Conservation (phyloP, 2,888 invertebrate genomes). For the Caenorhabditis plicata region DNA sequence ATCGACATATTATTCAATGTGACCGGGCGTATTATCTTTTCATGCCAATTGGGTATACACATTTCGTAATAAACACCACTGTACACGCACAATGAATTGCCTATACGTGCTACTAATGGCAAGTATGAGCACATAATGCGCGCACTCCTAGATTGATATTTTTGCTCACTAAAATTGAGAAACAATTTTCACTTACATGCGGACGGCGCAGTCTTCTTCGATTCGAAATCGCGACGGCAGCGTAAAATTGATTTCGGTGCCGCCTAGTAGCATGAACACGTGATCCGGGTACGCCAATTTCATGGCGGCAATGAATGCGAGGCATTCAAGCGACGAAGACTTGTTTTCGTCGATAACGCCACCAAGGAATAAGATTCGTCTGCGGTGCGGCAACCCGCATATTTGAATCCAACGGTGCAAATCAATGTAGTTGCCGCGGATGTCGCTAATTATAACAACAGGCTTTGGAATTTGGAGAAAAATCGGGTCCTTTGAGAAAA, state of each 20-base stretch:
- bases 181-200: conserved; percentile 1
- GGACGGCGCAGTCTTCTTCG: conserved; percentile 1
- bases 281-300: conserved; percentile 14
- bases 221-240: conserved; percentile 6
- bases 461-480: too few relatives aligned
- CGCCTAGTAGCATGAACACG: conserved; percentile 16
- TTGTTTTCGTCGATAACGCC: conserved; percentile 2
- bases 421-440: conserved; percentile 14
- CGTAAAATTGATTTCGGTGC: conserved; percentile 5
- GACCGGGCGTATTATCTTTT: conserved; percentile 2
- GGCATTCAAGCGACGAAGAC: conserved; percentile 2
- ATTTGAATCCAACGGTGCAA: conserved; percentile 17
- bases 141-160: not conserved
- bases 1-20: conserved; percentile 1
- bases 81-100: conserved; percentile 1
- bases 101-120: conserved; percentile 2
- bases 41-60: conserved; percentile 1
- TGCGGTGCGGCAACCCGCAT: conserved; percentile 7
- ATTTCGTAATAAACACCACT: conserved; percentile 11
- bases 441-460: too few relatives aligned
- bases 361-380: conserved; percentile 12
- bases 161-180: conserved; percentile 1
- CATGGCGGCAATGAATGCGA: conserved; percentile 9
- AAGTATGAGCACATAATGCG: conserved; percentile 14
- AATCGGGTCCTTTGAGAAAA: too few relatives aligned